These are phyloP conservation scores for Cassiopea xamachana DNA, from an alignment of 30 jellyfish, hydroid and myxozoan species.

Conservation along the genomic window DNA sequence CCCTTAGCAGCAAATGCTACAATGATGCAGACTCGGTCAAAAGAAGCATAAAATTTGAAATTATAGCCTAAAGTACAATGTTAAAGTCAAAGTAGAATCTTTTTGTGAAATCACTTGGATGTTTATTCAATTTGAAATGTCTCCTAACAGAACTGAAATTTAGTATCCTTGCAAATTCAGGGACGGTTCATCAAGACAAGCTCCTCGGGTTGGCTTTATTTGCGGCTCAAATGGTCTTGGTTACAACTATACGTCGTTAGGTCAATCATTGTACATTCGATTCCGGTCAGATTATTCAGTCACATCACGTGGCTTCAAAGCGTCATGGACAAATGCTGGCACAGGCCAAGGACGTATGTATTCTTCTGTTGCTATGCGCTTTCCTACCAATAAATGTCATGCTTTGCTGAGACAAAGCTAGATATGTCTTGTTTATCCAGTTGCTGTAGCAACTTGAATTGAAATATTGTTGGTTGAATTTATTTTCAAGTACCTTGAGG, in stretches of 20 bases:
- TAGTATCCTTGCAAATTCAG: slow-evolving; percentile 9
- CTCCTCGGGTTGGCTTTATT: slow-evolving; percentile 39
- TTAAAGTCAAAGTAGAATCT: too few relatives aligned
- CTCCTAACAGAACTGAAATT: not conserved
- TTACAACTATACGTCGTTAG: slow-evolving; percentile 65
- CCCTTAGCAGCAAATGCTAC: too few relatives aligned
- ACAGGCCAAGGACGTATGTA: slow-evolving; percentile 69
- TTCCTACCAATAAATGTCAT: too few relatives aligned
- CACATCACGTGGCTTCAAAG: slow-evolving; percentile 62
- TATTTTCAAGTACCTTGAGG: too few relatives aligned
- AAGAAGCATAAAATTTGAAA: too few relatives aligned
- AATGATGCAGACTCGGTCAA: too few relatives aligned
- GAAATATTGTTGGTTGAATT: too few relatives aligned
- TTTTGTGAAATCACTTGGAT: too few relatives aligned
- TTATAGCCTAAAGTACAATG: too few relatives aligned
- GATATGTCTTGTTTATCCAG: too few relatives aligned
- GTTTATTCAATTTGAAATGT: not conserved
- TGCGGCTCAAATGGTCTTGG: slow-evolving; percentile 77
- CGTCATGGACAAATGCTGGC: slow-evolving; percentile 69
- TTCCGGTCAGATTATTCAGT: slow-evolving; percentile 67
- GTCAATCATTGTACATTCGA: slow-evolving; percentile 51
- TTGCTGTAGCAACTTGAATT: too few relatives aligned
- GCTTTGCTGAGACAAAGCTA: too few relatives aligned
- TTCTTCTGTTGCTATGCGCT: not conserved
- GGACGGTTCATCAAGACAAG: slow-evolving; percentile 62